Base-by-base conservation (phyloP, 1,140 invertebrate genomes). In the Zaprionus lachaisei region DNA sequence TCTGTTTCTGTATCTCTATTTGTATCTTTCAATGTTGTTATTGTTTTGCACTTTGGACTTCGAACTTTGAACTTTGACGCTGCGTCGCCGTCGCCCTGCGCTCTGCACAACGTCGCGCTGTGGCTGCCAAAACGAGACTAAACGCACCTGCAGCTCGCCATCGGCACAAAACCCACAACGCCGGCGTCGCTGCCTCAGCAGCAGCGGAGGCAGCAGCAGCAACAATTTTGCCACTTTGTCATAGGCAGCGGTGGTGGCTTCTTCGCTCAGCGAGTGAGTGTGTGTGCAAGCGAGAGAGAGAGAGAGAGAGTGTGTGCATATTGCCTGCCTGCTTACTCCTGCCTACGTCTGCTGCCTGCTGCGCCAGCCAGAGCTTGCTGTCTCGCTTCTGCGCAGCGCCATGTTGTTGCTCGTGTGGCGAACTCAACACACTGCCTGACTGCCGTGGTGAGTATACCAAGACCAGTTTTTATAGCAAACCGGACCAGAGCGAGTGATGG, bases 71-170 rank as follows among this genome's bases (percentile, higher is more conserved):
- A 56, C 54, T 26, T 34, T 34, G 31, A n/a, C 17, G 11, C 17
- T 41, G 31, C 15, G 31, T 34, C 34, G 7, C 37, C 54, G 58
- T 63, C 70, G 75, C 55, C 77, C 77, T 73, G 67, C 79, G 76
- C 70, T 77, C 60, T 79, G 70, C 67, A 79, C 81, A 79, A 87
- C 81, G 87, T 92, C 81, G 80, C 86, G 80, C 81, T 64, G 62
- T 76, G 81, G 77, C 91, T 85, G 91, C 83, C 91, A 89, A 92
- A 92, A 91, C 91, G 86, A 91, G 86, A 92, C 91, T 92, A 91
- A 92, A 80, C 85, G 75, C 83, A 87, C 83, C 83, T 87, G 83
- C 81, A 77, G 55, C 72, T 37, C 51, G 38, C 15, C 26, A 44
- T 38, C 44, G 61, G 67, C 67, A 67, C 72, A 71, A 75, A 84